Conservation (phyloP, 2,797 vertebrate species). For the Phataginus tetradactyla region DNA sequence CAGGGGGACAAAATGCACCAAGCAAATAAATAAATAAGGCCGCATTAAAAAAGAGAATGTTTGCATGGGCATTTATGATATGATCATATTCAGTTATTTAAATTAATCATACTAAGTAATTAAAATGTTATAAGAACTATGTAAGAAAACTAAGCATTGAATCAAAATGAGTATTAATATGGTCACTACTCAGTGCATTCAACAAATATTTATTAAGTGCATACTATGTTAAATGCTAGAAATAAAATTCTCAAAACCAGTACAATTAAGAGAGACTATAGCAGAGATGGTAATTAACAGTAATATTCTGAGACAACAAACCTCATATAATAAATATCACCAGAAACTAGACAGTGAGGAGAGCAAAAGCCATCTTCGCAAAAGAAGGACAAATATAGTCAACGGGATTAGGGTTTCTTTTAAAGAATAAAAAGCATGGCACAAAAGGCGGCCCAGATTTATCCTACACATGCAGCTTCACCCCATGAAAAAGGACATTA, state of each 20-base stretch:
- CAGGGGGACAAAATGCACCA: background rate
- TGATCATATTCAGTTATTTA: background rate
- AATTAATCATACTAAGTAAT: background rate
- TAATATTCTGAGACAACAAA: background rate
- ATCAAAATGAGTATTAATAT: constrained; percentile 9
- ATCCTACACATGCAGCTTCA: background rate
- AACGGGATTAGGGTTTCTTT: background rate
- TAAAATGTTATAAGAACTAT: background rate
- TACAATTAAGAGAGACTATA: background rate
- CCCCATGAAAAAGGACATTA: background rate
- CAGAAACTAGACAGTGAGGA: background rate
- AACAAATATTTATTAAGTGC: constrained; percentile 23
- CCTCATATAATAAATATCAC: background rate
- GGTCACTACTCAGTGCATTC: background rate
- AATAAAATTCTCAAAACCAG: constrained; percentile 26
- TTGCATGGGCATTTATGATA: background rate
- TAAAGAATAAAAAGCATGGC: background rate
- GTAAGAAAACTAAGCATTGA: background rate
- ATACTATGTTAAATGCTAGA: background rate
- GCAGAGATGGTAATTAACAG: background rate
- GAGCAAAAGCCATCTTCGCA: background rate
- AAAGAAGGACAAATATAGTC: background rate
- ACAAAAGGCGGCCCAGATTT: background rate
- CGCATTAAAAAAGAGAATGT: background rate
- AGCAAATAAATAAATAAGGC: background rate